Percentiles rank a stretch among this genome's conserved stretches.
Conservation (phyloP, 2,797 vertebrate genomes). For the Ceryle rudis region DNA sequence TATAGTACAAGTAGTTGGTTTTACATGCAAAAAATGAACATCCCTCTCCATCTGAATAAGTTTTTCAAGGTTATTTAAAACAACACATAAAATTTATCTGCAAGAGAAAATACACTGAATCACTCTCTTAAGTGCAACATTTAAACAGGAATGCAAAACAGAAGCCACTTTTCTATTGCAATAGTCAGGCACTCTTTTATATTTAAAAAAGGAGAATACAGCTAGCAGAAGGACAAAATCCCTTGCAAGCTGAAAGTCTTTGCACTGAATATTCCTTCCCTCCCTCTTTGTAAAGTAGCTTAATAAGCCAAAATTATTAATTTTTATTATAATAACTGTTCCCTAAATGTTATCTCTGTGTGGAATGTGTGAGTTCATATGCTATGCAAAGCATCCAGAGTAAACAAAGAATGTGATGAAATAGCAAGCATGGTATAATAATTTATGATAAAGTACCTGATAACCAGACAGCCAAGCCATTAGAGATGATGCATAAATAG, state of each 20-base stretch:
- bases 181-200: not conserved
- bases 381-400: not conserved
- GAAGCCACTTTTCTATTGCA: not conserved
- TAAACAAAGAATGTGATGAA: not conserved
- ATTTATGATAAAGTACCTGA: not conserved
- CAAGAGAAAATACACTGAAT: not conserved
- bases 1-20: not conserved
- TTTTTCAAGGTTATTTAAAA: not conserved
- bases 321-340: not conserved
- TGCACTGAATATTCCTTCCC: not conserved
- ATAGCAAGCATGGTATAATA: not conserved
- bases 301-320: not conserved
- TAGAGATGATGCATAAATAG: not conserved
- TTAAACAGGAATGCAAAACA: not conserved
- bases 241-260: not conserved
- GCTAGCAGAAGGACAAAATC: not conserved
- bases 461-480: not conserved
- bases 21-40: not conserved
- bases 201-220: not conserved
- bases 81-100: not conserved
- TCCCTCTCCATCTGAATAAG: not conserved
- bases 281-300: not conserved
- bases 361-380: not conserved
- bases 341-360: not conserved
- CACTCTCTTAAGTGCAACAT: not conserved